Conservation (phyloP, 2,113 vertebrate species). For the Excalfactoria chinensis region DNA sequence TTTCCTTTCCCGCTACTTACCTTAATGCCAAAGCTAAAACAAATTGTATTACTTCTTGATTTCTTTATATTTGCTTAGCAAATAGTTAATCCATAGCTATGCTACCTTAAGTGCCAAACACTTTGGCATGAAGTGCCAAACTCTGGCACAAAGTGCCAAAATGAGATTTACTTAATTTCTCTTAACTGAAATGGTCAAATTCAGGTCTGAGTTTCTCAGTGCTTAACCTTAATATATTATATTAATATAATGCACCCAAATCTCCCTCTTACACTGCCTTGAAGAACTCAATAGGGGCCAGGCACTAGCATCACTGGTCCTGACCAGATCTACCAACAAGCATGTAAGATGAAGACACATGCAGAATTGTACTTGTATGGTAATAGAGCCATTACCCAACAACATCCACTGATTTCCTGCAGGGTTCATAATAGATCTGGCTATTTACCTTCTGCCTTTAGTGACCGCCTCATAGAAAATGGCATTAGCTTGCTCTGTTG, state of each 20-base stretch:
- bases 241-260: background rate
- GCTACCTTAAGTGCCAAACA: background rate
- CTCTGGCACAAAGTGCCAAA: background rate
- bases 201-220: background rate
- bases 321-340: background rate
- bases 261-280: background rate
- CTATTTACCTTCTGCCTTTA: background rate
- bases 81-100: background rate
- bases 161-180: constrained; percentile 11
- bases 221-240: background rate
- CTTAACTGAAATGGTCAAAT: background rate
- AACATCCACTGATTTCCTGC: background rate
- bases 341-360: background rate
- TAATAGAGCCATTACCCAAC: background rate
- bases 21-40: background rate
- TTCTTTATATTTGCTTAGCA: background rate
- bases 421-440: background rate
- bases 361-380: background rate
- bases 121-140: background rate
- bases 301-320: rapidly evolving
- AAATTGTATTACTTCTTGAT: background rate
- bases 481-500: background rate
- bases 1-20: background rate
- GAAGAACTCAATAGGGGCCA: background rate
- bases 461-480: rapidly evolving